Base-by-base conservation (phyloP, 2,888 invertebrate genomes). In the Cryptus viduatorius region DNA sequence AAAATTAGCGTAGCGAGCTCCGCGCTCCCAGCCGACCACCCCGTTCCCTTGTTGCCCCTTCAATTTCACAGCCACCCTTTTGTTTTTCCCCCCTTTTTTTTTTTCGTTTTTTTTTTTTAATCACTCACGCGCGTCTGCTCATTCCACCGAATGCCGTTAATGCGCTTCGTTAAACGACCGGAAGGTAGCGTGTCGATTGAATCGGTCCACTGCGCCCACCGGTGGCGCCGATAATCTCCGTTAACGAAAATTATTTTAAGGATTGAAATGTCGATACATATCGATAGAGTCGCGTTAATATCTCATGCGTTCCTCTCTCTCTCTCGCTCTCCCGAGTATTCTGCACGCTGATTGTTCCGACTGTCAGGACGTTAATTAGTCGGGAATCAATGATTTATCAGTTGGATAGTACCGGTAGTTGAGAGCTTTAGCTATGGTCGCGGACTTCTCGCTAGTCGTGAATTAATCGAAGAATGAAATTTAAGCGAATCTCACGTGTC, bases 1-100 rank as follows among this genome's bases (percentile, higher is more conserved):
- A 89, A 88, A 90, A 91, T 89, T 88, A 89, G 90, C 88, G 90
- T 84, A 79, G 79, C 67, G 59, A 76, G 75, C 71, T 37, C 68
- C 0, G n/a, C 48, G 72, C 72, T 79, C 72, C 37, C 37, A 37
- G 61, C 65, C 53, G 24, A 56, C 56, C 46, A 67, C 59, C 24
- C 14, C 78, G 61, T 42, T 65, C 61, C 48, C 10, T 48, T 73
- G 42, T 61, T 19, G 16, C 14, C 59, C 61, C 19, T 42, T 50
- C 48, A 56, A 31, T 16, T 56, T 24, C 48, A 53, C 42, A 31
- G 64, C 69, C 73, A 19, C 64, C 53, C 72, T 73, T 44, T 44
- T 59, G 29, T 56, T 79, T 72, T 59, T 48, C 16, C 14, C 42
- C 53, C 65, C 14, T 29, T 53, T 37, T 31, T 53, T 12, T 24